Percentiles rank a stretch among this genome's conserved stretches.
Conservation (phyloP, 2,888 invertebrate species). For the Nymphalis c-album region DNA sequence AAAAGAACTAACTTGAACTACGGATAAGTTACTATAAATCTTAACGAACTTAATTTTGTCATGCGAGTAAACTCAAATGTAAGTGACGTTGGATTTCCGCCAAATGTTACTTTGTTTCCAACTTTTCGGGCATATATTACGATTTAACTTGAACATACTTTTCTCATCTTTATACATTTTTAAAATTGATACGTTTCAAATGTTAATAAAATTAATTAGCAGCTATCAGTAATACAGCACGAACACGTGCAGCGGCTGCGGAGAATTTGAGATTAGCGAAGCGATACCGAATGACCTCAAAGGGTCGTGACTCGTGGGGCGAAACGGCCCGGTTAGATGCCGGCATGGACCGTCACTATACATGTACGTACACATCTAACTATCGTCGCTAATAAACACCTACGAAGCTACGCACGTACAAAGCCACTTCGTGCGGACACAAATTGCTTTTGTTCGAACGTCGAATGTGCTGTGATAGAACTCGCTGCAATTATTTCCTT, state of each 20-base stretch:
- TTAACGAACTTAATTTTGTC: constrained; percentile 59
- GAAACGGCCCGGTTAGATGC: constrained; percentile 38
- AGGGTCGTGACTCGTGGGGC: constrained; percentile 54
- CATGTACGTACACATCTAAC: constrained; percentile 44
- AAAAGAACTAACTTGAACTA: constrained; percentile 42
- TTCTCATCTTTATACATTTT: constrained; percentile 21
- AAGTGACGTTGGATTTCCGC: constrained; percentile 72
- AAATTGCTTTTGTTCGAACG: constrained; percentile 77
- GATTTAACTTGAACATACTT: constrained; percentile 23
- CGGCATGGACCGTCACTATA: constrained; percentile 33
- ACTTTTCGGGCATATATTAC: constrained; percentile 59
- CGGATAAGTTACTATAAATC: constrained; percentile 26
- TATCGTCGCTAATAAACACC: constrained; percentile 74
- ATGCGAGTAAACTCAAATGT: constrained; percentile 65
- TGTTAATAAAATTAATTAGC: constrained; percentile 52
- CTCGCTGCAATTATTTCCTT: constrained; percentile 55
- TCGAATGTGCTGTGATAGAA: constrained; percentile 66
- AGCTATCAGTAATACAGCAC: constrained; percentile 47
- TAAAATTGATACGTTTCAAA: constrained; percentile 3
- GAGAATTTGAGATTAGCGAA: constrained; percentile 64
- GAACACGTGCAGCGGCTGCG: constrained; percentile 56
- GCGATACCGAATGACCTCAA: constrained; percentile 66
- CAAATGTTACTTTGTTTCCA: constrained; percentile 71
- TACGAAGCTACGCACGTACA: constrained; percentile 74
- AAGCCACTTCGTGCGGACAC: constrained; percentile 73